Conservation (phyloP, 23 tunicate species). For the Aplidium turbinatum region DNA sequence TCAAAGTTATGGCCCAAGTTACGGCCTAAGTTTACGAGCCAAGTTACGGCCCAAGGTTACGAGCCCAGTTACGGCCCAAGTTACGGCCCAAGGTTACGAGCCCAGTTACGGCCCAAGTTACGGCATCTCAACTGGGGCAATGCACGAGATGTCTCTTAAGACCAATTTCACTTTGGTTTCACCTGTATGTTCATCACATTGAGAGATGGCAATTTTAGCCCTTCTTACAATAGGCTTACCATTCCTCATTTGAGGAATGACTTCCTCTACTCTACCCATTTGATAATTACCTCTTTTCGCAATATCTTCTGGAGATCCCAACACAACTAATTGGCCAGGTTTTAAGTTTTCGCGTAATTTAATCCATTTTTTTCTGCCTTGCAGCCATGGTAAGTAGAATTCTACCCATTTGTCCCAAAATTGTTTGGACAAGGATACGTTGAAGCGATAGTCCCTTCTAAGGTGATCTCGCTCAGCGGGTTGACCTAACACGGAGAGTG, state of each 20-base stretch:
- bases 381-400: background rate
- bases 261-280: slow-evolving; percentile 11
- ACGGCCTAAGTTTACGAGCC: too few species aligned
- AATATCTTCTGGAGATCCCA: slow-evolving; percentile 12
- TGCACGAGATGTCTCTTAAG: background rate
- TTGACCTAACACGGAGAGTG: background rate
- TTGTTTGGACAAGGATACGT: background rate
- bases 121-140: slow-evolving; percentile 3
- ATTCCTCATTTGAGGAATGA: slow-evolving; percentile 23
- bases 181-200: background rate
- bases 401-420: background rate
- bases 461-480: background rate
- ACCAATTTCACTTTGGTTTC: background rate
- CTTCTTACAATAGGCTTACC: slow-evolving; percentile 15
- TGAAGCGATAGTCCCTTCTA: background rate
- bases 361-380: slow-evolving; percentile 6
- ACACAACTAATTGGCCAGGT: slow-evolving; percentile 20
- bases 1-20: too few species aligned
- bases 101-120: background rate
- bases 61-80: too few species aligned
- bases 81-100: too few species aligned
- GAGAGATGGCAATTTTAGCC: background rate
- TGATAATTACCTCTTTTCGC: background rate
- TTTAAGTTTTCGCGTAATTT: slow-evolving; percentile 2
- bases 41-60: too few species aligned